A percentile compares a stretch with the other conserved stretches of the same genome.
Conservation (phyloP, 2,888 invertebrate species). For the Ochlodes sylvanus region DNA sequence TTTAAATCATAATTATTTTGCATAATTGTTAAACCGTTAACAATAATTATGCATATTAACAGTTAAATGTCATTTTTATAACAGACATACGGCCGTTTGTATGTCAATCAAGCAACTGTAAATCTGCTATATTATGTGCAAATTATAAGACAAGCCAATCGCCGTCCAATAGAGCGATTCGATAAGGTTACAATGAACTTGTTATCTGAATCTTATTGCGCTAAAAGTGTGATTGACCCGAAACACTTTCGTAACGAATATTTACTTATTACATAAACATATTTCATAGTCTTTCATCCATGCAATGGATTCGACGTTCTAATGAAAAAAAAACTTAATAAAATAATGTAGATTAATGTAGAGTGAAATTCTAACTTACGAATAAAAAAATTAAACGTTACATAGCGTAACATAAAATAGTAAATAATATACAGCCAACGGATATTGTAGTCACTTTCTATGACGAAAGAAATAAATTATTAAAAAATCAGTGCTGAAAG, state of each 20-base stretch:
- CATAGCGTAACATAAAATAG: too few species aligned
- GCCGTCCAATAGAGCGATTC: constrained; percentile 5
- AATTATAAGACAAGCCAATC: constrained; percentile 20
- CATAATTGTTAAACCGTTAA: background rate
- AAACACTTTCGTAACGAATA: constrained; percentile 11
- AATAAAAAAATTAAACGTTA: too few species aligned
- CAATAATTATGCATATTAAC: background rate
- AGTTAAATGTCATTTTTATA: background rate
- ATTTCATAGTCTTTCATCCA: background rate
- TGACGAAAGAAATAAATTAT: too few species aligned
- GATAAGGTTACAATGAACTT: constrained; percentile 46
- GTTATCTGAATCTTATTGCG: constrained; percentile 38
- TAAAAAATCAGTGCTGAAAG: too few species aligned
- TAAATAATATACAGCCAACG: too few species aligned
- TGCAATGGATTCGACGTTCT: background rate
- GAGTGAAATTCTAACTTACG: too few species aligned
- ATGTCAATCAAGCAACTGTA: background rate
- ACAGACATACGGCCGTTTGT: too few species aligned
- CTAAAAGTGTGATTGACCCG: constrained; percentile 38
- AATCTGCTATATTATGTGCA: constrained; percentile 13
- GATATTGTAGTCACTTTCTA: too few species aligned
- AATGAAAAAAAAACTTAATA: background rate
- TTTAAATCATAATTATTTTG: background rate
- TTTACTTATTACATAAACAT: constrained; percentile 2
- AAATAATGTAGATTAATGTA: background rate